Conservation (phyloP, 2,113 vertebrate genomes). For the Brachypteracias leptosomus region DNA sequence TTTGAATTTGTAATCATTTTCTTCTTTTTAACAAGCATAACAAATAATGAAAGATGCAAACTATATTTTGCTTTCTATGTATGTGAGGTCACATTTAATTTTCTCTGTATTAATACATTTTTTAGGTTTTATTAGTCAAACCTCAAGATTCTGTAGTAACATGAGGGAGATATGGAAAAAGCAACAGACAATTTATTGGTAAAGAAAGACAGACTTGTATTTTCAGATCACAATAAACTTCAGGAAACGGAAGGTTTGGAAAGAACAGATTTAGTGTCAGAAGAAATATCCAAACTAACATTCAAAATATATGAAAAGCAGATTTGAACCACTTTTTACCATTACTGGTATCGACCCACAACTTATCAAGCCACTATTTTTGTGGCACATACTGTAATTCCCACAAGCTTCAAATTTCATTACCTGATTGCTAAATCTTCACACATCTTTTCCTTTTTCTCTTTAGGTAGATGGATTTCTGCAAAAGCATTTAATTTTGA, state of each 20-base stretch:
- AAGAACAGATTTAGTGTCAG: background rate
- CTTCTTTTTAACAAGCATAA: background rate
- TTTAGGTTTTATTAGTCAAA: background rate
- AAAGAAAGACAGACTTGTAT: background rate
- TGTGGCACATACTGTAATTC: background rate
- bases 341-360: background rate
- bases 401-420: background rate
- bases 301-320: background rate
- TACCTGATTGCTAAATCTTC: background rate
- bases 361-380: background rate
- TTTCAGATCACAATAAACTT: background rate
- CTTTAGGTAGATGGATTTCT: constrained; percentile 75
- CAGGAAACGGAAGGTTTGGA: background rate
- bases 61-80: background rate
- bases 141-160: background rate
- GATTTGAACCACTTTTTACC: background rate
- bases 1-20: background rate
- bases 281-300: background rate
- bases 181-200: background rate
- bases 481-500: constrained; percentile 80
- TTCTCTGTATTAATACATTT: background rate
- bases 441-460: background rate
- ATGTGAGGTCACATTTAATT: background rate
- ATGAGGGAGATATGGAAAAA: background rate
- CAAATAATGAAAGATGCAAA: background rate